phyloP scores from a whole-genome alignment of 2,113 vertebrate genomes.

The Penelope pileata region DNA sequence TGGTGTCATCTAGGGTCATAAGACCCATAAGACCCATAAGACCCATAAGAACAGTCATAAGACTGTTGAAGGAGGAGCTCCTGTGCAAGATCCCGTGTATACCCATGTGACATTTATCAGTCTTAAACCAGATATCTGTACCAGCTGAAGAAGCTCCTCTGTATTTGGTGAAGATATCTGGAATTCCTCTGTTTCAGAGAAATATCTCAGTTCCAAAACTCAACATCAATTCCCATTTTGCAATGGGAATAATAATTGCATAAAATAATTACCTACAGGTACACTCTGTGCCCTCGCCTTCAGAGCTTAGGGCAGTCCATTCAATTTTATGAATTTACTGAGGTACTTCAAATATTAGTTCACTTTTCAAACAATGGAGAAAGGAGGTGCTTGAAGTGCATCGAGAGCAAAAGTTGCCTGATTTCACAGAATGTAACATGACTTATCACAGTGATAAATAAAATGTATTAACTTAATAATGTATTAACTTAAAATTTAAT shows the following conservation, averaged over 20 bases:
- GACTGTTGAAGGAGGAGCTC: background rate
- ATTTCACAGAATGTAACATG: background rate
- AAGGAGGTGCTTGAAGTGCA: fast-evolving
- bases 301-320: background rate
- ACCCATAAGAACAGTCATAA: too few relatives aligned
- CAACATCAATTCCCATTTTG: background rate
- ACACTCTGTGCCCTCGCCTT: background rate
- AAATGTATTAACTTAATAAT: background rate
- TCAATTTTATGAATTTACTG: background rate
- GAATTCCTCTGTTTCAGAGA: background rate
- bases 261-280: background rate
- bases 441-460: background rate
- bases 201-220: background rate
- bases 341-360: background rate
- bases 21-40: too few relatives aligned
- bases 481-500: background rate
- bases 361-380: background rate
- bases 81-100: background rate
- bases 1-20: background rate
- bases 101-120: background rate
- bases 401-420: background rate
- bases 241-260: background rate
- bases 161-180: background rate
- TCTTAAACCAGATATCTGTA: background rate
- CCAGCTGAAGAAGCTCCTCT: background rate